Conservation (phyloP, 1,140 invertebrate genomes). For the Oryzaephilus surinamensis region DNA sequence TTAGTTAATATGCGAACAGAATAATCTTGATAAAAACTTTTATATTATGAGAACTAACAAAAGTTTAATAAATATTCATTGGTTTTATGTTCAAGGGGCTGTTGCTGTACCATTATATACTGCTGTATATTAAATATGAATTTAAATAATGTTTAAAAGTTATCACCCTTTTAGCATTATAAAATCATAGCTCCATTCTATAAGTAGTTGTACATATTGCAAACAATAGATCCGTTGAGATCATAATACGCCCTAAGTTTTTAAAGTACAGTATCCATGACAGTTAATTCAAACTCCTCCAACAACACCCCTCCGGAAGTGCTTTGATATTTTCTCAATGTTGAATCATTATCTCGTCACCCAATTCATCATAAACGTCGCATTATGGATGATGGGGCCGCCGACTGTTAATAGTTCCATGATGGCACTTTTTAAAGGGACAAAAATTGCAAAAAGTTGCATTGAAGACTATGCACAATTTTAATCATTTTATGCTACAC, state of each 20-base stretch:
- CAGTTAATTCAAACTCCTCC: constrained; percentile 6
- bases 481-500: no score
- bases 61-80: constrained; percentile 19
- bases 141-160: constrained; percentile 10
- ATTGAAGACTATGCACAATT: no score
- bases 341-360: constrained; percentile 13
- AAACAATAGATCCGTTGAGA: no score
- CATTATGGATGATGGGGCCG: constrained; percentile 6
- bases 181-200: no score
- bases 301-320: constrained; percentile 6
- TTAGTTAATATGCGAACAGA: no score
- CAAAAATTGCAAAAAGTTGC: no score
- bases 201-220: no score
- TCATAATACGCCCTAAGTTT: constrained; percentile 8
- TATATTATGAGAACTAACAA: no score
- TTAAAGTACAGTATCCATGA: constrained; percentile 9
- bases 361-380: constrained; percentile 13
- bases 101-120: no score
- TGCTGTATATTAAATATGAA: constrained; percentile 13
- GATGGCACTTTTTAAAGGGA: no score
- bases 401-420: constrained; percentile 11
- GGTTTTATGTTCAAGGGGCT: constrained; percentile 12
- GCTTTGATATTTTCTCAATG: constrained; percentile 11
- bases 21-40: no score
- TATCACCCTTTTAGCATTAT: not conserved